A percentile compares a stretch with the other conserved stretches of the same genome.
Conservation (phyloP, 2,113 vertebrate species). For the Orientallactaga bullata region DNA sequence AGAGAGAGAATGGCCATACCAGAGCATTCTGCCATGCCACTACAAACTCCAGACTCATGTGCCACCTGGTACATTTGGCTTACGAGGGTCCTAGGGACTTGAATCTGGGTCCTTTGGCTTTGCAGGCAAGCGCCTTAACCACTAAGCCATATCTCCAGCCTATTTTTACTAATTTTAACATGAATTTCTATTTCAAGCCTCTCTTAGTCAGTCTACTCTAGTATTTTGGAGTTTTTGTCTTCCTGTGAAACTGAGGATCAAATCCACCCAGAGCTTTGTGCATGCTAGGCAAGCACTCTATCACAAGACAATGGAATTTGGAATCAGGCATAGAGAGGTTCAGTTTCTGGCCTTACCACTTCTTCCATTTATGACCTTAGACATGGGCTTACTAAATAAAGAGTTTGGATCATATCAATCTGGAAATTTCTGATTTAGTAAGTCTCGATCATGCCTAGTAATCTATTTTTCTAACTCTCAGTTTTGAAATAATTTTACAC, state of each 20-base stretch:
- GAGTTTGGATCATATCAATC: background rate
- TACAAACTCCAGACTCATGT: too few relatives aligned
- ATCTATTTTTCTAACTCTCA: conserved; percentile 9
- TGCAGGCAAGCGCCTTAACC: too few relatives aligned
- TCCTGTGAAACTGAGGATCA: background rate
- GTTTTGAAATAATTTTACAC: conserved; percentile 56
- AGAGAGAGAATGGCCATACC: too few relatives aligned
- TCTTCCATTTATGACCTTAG: background rate
- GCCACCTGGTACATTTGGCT: too few relatives aligned
- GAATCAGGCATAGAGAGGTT: background rate
- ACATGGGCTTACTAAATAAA: background rate
- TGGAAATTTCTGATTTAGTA: background rate
- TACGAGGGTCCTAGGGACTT: too few relatives aligned
- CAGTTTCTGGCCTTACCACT: background rate
- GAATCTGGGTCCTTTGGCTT: too few relatives aligned
- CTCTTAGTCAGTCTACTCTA: background rate
- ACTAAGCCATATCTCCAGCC: too few relatives aligned
- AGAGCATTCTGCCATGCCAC: too few relatives aligned
- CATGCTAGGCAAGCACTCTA: background rate
- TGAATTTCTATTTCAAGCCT: background rate
- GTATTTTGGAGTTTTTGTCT: background rate
- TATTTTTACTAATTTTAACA: background rate
- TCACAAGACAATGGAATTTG: background rate
- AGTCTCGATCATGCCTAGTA: background rate
- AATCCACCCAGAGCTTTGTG: background rate